These are phyloP conservation scores for Cryptocephalus moraei DNA, from an alignment of 2,888 invertebrate genomes.

Conservation along the genomic window DNA sequence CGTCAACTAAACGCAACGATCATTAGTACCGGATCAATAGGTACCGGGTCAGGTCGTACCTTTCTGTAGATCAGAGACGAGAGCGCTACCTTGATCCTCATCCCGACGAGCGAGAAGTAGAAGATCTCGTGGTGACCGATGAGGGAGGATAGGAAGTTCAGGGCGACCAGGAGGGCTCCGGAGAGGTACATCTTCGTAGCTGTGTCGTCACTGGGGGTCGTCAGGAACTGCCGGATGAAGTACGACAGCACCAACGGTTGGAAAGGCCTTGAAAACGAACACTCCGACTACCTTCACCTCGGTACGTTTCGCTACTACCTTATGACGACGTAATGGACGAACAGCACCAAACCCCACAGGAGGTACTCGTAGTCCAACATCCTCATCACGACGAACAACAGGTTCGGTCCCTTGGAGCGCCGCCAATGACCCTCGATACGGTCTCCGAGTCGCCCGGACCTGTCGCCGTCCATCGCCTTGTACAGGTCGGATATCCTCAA, in stretches of 20 bases:
- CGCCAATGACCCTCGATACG: background rate
- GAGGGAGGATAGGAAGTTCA: constrained; percentile 44
- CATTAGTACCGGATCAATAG: background rate
- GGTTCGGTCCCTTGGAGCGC: background rate
- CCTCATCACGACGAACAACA: background rate
- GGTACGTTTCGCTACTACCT: background rate
- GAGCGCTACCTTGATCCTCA: constrained; percentile 64
- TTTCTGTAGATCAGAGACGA: constrained; percentile 76
- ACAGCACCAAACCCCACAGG: background rate
- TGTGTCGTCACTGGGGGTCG: background rate
- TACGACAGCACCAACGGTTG: background rate
- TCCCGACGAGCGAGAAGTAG: constrained; percentile 47
- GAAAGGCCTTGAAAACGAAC: background rate
- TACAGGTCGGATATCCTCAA: background rate
- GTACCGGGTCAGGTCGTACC: constrained; percentile 37
- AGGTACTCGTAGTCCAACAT: background rate
- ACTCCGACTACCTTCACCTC: background rate
- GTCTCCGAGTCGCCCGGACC: background rate
- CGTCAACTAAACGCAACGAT: constrained; percentile 39
- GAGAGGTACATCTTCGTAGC: constrained; percentile 47
- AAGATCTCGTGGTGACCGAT: constrained; percentile 51
- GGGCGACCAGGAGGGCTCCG: constrained; percentile 42
- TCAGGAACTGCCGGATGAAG: background rate
- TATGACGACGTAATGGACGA: background rate
- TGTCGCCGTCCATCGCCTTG: background rate